These are phyloP conservation scores for Diplodus sargus DNA, from an alignment of 2,797 vertebrate genomes.

Conservation along the genomic window DNA sequence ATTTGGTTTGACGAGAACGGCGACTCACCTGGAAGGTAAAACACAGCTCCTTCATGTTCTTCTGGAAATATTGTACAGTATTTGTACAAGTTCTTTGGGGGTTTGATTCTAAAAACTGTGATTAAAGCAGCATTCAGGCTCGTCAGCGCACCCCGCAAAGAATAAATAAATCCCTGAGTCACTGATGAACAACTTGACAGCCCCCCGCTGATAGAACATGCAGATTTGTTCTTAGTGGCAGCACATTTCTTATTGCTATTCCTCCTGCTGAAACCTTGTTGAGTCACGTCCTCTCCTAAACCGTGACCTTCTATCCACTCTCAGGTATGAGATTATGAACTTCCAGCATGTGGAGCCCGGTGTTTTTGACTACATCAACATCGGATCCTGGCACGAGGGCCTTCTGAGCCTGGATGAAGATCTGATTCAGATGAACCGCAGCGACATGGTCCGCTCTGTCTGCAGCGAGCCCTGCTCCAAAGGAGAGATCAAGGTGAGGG, in stretches of 20 bases:
- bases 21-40: conserved; percentile 97
- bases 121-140: background rate
- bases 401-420: conserved; percentile 92
- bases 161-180: background rate
- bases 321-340: conserved; percentile 99
- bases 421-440: conserved; percentile 94
- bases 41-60: background rate
- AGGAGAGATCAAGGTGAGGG: conserved; percentile 95
- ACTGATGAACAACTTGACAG: conserved; percentile 7
- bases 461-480: conserved; percentile 97
- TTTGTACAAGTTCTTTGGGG: background rate
- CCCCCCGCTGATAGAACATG: background rate
- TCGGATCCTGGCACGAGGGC: conserved; percentile 96
- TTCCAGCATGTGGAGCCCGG: conserved; percentile 90
- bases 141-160: background rate
- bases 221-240: background rate
- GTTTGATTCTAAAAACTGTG: background rate
- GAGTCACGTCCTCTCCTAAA: background rate
- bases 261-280: background rate
- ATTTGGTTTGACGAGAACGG: conserved; percentile 98
- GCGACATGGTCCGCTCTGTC: conserved; percentile 94
- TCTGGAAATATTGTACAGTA: background rate
- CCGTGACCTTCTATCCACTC: background rate
- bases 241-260: background rate
- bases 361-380: conserved; percentile 93